Evolutionary conservation across 2,113 vertebrate species (phyloP).

Genomic region (Sylvilagus bachmani): DNA sequence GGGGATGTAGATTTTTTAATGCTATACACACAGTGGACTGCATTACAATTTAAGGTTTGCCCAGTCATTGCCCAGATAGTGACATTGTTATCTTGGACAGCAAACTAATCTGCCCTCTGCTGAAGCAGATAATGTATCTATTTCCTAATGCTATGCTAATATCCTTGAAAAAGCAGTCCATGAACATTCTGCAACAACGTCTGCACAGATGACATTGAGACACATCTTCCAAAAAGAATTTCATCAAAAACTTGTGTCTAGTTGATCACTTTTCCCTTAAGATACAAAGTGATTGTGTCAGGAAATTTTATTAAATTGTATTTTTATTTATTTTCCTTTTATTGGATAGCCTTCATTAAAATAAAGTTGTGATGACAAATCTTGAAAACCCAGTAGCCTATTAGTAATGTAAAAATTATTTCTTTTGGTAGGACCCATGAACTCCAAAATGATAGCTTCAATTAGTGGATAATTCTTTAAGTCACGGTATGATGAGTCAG

Average conservation of each 20-base stretch:
- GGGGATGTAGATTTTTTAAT: neutral
- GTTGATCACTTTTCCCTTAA: neutral
- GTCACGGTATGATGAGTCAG: neutral
- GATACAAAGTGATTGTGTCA: neutral
- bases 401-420: neutral
- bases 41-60: neutral
- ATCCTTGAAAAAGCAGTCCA: neutral
- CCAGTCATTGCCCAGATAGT: neutral
- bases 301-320: neutral
- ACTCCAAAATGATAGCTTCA: neutral
- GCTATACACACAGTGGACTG: neutral
- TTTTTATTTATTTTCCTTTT: constrained; percentile 33
- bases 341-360: neutral
- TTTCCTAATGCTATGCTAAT: neutral
- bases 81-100: neutral
- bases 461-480: neutral
- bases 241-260: neutral
- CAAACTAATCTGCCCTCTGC: neutral
- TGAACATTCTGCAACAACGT: neutral
- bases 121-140: neutral
- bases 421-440: neutral
- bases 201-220: neutral
- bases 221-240: neutral
- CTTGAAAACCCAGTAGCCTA: neutral
- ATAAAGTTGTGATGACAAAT: neutral